A percentile compares a stretch with the other conserved stretches of the same genome.
These are phyloP conservation scores for Oceanodroma tethys DNA, from an alignment of 2,113 vertebrate genomes.

Conservation along the genomic window DNA sequence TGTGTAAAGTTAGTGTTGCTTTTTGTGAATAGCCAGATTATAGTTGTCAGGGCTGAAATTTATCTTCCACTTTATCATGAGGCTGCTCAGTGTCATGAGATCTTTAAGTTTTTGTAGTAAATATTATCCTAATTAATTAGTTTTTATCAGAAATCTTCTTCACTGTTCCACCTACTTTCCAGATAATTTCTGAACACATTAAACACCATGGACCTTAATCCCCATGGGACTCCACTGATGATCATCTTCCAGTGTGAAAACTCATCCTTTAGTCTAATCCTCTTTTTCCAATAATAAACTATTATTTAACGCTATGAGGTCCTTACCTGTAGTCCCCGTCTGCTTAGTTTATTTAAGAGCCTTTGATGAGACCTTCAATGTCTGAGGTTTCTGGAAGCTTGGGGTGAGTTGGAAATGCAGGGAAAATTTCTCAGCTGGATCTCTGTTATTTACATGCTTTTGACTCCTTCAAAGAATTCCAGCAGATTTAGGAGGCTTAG, in stretches of 20 bases:
- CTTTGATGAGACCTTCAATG: not conserved
- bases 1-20: not conserved
- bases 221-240: not conserved
- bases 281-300: not conserved
- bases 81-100: not conserved
- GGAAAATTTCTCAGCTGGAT: conserved; percentile 32
- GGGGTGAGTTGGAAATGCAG: conserved; percentile 3
- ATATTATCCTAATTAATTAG: not conserved
- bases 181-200: not conserved
- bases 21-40: not conserved
- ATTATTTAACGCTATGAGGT: not conserved
- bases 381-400: conserved; percentile 34
- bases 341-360: conserved; percentile 13
- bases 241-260: not conserved
- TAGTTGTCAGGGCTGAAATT: not conserved
- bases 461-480: conserved; percentile 42
- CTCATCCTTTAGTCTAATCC: not conserved
- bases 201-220: not conserved
- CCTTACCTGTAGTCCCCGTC: not conserved
- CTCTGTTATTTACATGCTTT: conserved; percentile 22
- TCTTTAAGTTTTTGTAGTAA: not conserved
- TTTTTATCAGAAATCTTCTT: not conserved
- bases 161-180: not conserved
- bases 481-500: conserved; percentile 7
- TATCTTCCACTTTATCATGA: not conserved